Conservation (phyloP, 1,140 invertebrate genomes). For the Neotoxoptera formosana region DNA sequence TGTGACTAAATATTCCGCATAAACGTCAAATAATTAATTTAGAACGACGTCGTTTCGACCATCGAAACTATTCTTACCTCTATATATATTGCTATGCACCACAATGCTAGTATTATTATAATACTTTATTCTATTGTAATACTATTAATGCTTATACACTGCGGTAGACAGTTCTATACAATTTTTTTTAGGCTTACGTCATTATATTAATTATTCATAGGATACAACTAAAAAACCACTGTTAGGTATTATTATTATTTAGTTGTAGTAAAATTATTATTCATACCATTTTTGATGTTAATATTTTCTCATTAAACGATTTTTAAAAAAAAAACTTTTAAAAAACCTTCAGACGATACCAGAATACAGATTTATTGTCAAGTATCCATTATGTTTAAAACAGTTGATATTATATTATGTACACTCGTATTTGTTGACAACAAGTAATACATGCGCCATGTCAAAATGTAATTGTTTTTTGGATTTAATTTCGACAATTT, state of each 20-base stretch:
- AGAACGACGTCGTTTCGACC: not conserved
- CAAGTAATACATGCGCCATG: not conserved
- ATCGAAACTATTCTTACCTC: not conserved
- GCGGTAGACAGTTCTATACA: not conserved
- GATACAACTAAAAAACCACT: not conserved
- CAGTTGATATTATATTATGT: not conserved
- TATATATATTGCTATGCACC: not conserved
- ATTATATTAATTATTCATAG: conserved; percentile 22
- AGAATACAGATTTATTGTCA: not conserved
- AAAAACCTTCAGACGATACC: not conserved
- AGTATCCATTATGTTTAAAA: not conserved
- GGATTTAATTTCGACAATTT: not conserved
- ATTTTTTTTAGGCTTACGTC: not conserved
- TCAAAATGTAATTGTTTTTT: not conserved
- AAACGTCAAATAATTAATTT: conserved; percentile 9
- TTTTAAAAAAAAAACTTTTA: not conserved
- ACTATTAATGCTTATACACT: not conserved
- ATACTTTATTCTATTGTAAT: not conserved
- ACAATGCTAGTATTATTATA: conserved; percentile 8
- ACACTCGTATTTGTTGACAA: not conserved
- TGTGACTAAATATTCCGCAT: not conserved
- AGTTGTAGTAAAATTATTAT: not conserved
- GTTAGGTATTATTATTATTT: not conserved
- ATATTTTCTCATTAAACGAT: not conserved
- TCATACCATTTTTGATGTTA: conserved; percentile 6